Evolutionary conservation across 2,888 invertebrate species (phyloP).

Genomic region (Xestoiulus laeticollis): DNA sequence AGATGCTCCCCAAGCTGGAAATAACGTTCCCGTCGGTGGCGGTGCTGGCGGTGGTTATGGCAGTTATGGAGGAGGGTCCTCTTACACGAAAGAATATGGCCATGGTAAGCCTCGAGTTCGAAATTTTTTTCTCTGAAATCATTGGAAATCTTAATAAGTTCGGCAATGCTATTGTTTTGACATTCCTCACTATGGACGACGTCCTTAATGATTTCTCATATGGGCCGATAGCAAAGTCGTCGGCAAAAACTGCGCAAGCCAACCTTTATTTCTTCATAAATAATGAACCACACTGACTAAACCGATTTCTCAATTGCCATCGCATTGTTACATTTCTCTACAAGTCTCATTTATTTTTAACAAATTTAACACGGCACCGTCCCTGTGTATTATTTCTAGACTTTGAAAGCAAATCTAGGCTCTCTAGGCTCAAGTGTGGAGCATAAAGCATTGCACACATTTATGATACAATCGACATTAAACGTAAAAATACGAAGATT

Average conservation of each 20-base stretch:
- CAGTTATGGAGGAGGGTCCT: constrained; percentile 30
- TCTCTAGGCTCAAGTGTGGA: neutral
- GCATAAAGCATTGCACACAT: neutral
- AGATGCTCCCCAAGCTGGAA: constrained; percentile 39
- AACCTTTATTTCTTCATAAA: too few species aligned
- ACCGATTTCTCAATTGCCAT: too few species aligned
- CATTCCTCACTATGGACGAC: neutral
- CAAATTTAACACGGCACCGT: too few species aligned
- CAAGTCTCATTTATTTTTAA: too few species aligned
- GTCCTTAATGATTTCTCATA: neutral
- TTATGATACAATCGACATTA: neutral
- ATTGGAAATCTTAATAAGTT: neutral
- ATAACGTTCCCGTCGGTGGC: constrained; percentile 29
- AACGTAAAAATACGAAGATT: neutral
- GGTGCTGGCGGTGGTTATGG: constrained; percentile 45
- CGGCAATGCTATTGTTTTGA: neutral
- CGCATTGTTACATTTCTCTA: too few species aligned
- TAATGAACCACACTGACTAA: too few species aligned
- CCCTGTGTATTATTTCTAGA: neutral
- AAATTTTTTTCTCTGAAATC: constrained; percentile 15
- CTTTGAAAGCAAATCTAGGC: neutral
- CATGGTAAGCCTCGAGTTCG: constrained; percentile 46
- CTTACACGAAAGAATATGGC: constrained; percentile 40
- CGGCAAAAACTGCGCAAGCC: neutral
- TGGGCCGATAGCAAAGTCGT: neutral